Percentiles rank a stretch among this genome's conserved stretches.
These are phyloP conservation scores for Plusia festucae DNA, from an alignment of 2,888 invertebrate genomes.

Conservation along the genomic window DNA sequence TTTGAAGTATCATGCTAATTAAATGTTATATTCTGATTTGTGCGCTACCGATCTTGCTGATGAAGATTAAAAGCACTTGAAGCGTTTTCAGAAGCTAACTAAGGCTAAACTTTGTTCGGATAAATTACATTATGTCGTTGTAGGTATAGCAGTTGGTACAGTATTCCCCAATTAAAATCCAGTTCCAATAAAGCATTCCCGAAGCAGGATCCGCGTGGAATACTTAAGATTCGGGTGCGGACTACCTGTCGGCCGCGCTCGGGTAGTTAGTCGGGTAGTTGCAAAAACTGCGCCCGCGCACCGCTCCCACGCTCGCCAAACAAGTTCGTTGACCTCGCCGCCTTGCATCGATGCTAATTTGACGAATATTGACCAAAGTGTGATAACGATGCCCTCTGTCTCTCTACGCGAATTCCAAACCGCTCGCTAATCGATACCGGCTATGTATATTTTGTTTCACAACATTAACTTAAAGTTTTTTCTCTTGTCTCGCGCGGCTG, in stretches of 20 bases:
- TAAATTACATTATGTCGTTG: background rate
- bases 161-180: constrained; percentile 31
- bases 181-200: constrained; percentile 54
- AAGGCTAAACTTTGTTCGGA: background rate
- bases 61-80: background rate
- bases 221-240: constrained; percentile 66
- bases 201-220: constrained; percentile 46
- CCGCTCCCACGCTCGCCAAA: constrained; percentile 80
- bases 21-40: background rate
- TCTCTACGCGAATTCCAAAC: constrained; percentile 58
- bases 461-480: constrained; percentile 1
- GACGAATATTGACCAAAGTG: constrained; percentile 74
- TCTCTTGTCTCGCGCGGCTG: background rate
- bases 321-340: constrained; percentile 74
- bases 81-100: background rate
- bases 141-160: background rate
- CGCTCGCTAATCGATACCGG: constrained; percentile 49
- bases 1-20: background rate
- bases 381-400: constrained; percentile 57
- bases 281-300: constrained; percentile 79
- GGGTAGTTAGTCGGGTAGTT: constrained; percentile 68
- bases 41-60: background rate
- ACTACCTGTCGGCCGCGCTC: constrained; percentile 64
- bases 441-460: constrained; percentile 34
- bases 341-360: constrained; percentile 83